A percentile compares a stretch with the other conserved stretches of the same genome.
phyloP scores from a whole-genome alignment of 1,140 invertebrate species.

The Pogonomyrmex californicus region DNA sequence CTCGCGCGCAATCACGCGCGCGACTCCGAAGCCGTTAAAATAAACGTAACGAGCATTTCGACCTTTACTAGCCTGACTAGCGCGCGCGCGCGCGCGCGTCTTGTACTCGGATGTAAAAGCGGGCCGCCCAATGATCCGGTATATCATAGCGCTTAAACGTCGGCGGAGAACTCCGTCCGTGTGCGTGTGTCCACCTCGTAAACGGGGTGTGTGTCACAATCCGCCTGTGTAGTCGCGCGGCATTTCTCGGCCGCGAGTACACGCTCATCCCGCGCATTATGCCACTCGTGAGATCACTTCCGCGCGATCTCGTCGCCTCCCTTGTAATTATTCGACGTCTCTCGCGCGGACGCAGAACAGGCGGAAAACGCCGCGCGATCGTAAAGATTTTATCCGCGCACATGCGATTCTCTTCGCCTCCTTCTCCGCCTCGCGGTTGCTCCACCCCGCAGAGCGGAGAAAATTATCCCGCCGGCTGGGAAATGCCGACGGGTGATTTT shows the following conservation, averaged over 20 bases:
- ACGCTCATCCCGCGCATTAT: constrained; percentile 14
- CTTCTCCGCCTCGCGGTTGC: background rate
- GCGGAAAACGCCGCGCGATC: constrained; percentile 46
- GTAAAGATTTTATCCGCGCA: constrained; percentile 57
- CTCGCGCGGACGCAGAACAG: constrained; percentile 8
- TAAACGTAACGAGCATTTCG: constrained; percentile 57
- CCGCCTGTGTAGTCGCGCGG: background rate
- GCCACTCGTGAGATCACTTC: constrained; percentile 37
- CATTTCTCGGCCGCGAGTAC: background rate
- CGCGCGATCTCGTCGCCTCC: constrained; percentile 35
- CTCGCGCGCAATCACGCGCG: constrained; percentile 35
- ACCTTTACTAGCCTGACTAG: constrained; percentile 43
- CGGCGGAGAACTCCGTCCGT: constrained; percentile 10
- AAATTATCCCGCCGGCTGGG: constrained; percentile 42
- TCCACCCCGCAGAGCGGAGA: constrained; percentile 26
- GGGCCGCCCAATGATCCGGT: constrained; percentile 29
- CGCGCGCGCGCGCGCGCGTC: background rate
- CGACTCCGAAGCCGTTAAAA: constrained; percentile 57
- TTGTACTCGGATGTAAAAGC: constrained; percentile 37
- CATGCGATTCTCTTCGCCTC: background rate
- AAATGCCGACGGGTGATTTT: constrained; percentile 43
- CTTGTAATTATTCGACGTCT: constrained; percentile 46
- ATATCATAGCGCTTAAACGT: constrained; percentile 46
- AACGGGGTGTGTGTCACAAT: constrained; percentile 39
- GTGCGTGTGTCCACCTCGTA: constrained; percentile 18